Percentiles rank a stretch among this genome's conserved stretches.
Conservation (phyloP, 2,888 invertebrate genomes). For the Arenicola marina region DNA sequence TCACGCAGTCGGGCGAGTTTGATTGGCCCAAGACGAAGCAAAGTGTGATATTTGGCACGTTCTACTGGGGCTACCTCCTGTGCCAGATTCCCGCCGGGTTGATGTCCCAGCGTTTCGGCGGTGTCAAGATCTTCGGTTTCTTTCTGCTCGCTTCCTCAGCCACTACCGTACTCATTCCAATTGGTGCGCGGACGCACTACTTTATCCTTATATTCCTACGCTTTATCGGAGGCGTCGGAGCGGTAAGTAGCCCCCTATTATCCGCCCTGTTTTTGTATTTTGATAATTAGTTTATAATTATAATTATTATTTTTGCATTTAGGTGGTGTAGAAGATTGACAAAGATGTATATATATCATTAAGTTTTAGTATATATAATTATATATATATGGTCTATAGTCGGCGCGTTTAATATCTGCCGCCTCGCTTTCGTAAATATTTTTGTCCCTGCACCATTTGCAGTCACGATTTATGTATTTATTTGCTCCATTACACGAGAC, state of each 20-base stretch:
- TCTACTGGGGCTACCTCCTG: conserved; percentile 28
- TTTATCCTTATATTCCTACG: conserved; percentile 41
- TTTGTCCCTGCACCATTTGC: too few relatives aligned
- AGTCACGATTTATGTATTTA: too few relatives aligned
- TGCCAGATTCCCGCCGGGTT: conserved; percentile 45
- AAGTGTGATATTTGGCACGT: conserved; percentile 19
- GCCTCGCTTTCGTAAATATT: too few relatives aligned
- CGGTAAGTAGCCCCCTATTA: conserved; percentile 23
- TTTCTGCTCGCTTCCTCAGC: conserved; percentile 45
- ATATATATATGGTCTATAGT: too few relatives aligned
- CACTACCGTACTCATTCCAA: conserved; percentile 47
- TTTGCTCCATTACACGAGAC: too few relatives aligned
- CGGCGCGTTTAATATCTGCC: too few relatives aligned
- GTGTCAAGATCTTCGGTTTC: conserved; percentile 46
- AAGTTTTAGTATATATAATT: too few relatives aligned
- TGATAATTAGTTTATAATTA: too few relatives aligned
- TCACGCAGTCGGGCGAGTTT: conserved; percentile 21
- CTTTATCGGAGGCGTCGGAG: conserved; percentile 44
- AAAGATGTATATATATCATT: too few relatives aligned
- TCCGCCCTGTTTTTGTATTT: too few relatives aligned
- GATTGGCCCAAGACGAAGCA: conserved; percentile 19
- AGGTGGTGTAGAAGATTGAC: too few relatives aligned
- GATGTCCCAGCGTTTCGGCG: conserved; percentile 52
- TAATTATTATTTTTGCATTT: too few relatives aligned
- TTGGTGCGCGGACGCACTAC: conserved; percentile 42